Evolutionary conservation across 2,113 vertebrate genomes (phyloP).

Genomic region (Lepus europaeus): DNA sequence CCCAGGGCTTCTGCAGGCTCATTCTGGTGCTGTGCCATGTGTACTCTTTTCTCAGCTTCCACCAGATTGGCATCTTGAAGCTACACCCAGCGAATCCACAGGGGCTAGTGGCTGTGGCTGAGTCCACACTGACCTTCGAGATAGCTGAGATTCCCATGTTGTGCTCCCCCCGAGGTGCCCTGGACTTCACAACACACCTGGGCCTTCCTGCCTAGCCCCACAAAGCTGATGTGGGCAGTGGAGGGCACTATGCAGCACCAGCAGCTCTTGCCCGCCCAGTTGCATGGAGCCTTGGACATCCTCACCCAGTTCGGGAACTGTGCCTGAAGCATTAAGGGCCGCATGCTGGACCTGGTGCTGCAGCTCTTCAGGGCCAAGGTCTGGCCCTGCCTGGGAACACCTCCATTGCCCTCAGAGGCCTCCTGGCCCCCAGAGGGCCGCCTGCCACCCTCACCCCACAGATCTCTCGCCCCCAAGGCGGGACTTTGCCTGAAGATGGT

Average conservation of each 20-base stretch:
- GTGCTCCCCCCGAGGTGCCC: conserved; percentile 92
- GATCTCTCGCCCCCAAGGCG: conserved; percentile 73
- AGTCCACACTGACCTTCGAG: conserved; percentile 93
- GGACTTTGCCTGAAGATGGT: conserved; percentile 90
- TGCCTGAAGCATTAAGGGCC: conserved; percentile 94
- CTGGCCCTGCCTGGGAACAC: conserved; percentile 91
- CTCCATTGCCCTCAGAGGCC: conserved; percentile 91
- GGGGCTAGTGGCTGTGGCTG: conserved; percentile 88
- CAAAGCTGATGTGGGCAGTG: conserved; percentile 92
- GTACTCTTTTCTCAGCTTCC: conserved; percentile 93
- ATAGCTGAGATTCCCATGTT: conserved; percentile 93
- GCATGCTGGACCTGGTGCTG: conserved; percentile 93
- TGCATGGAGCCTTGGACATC: conserved; percentile 92
- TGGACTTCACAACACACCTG: conserved; percentile 92
- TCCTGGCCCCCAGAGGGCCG: conserved; percentile 81
- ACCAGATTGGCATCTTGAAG: conserved; percentile 96
- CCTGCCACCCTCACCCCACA: neutral
- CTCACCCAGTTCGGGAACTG: conserved; percentile 95
- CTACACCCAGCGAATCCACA: conserved; percentile 94
- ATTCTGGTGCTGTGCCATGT: conserved; percentile 96
- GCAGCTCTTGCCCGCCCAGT: conserved; percentile 77
- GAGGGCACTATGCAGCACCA: conserved; percentile 92
- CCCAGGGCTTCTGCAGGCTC: conserved; percentile 74
- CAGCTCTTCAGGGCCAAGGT: conserved; percentile 94
- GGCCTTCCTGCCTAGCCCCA: conserved; percentile 91